phyloP scores from a whole-genome alignment of 2,888 invertebrate species.

The Plebejus melissa region DNA sequence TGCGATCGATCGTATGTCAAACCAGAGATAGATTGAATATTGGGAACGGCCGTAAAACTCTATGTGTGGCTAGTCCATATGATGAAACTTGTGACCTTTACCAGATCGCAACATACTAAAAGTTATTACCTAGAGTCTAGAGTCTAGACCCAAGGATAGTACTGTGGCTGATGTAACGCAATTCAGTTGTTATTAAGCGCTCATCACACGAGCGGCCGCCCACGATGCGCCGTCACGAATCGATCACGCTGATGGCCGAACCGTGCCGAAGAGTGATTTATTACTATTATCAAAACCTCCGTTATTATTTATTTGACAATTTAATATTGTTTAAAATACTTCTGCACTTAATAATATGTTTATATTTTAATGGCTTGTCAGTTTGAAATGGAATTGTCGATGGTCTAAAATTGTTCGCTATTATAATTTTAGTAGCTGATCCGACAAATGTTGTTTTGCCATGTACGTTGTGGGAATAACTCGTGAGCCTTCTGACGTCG shows the following conservation, averaged over 20 bases:
- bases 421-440: background rate
- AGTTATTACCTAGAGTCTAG: background rate
- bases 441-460: background rate
- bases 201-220: background rate
- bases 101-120: background rate
- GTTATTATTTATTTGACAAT: conserved; percentile 10
- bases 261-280: background rate
- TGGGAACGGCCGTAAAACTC: background rate
- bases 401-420: background rate
- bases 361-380: background rate
- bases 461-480: no score
- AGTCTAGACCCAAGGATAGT: background rate
- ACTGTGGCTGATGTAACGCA: background rate
- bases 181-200: background rate
- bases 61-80: background rate
- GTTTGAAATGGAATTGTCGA: background rate
- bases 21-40: no score
- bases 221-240: background rate
- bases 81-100: background rate
- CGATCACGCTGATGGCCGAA: background rate
- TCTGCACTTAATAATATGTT: background rate
- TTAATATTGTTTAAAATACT: background rate
- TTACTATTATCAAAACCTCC: background rate
- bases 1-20: no score
- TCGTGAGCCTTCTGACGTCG: no score